A percentile compares a stretch with the other conserved stretches of the same genome.
These are phyloP conservation scores for Epicampocera succincta DNA, from an alignment of 2,888 invertebrate genomes.

Conservation along the genomic window DNA sequence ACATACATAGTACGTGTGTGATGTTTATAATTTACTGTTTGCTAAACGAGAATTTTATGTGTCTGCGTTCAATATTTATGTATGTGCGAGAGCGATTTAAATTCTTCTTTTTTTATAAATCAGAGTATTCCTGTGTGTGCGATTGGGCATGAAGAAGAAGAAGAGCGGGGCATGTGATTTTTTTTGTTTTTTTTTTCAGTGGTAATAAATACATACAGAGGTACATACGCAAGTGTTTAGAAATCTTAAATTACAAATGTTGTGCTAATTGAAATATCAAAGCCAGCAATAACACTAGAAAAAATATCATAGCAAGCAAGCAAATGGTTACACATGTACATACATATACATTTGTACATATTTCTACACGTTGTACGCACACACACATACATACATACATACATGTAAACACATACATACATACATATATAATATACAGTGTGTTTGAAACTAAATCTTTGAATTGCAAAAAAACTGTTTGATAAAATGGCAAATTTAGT, in stretches of 20 bases:
- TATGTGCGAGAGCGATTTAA: background rate
- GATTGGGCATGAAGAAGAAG: background rate
- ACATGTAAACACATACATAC: background rate
- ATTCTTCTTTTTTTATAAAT: conserved; percentile 31
- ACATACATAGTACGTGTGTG: background rate
- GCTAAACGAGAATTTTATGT: conserved; percentile 30
- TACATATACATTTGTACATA: background rate
- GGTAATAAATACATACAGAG: background rate
- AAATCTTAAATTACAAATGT: conserved; percentile 66
- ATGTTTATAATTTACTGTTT: conserved; percentile 28
- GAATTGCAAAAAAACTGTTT: background rate
- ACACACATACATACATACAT: background rate
- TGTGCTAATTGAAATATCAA: conserved; percentile 68
- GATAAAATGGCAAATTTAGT: conserved; percentile 19
- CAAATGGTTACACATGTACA: no score
- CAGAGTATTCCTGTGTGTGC: background rate
- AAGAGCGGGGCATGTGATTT: conserved; percentile 53
- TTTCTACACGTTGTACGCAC: background rate
- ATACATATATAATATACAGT: background rate
- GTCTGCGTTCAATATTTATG: background rate
- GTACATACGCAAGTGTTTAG: conserved; percentile 30
- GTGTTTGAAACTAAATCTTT: no score
- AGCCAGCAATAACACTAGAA: conserved; percentile 38
- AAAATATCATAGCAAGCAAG: conserved; percentile 46
- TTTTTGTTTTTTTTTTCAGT: conserved; percentile 39